phyloP scores from a whole-genome alignment of 2,797 vertebrate species.

The Silurus aristotelis region DNA sequence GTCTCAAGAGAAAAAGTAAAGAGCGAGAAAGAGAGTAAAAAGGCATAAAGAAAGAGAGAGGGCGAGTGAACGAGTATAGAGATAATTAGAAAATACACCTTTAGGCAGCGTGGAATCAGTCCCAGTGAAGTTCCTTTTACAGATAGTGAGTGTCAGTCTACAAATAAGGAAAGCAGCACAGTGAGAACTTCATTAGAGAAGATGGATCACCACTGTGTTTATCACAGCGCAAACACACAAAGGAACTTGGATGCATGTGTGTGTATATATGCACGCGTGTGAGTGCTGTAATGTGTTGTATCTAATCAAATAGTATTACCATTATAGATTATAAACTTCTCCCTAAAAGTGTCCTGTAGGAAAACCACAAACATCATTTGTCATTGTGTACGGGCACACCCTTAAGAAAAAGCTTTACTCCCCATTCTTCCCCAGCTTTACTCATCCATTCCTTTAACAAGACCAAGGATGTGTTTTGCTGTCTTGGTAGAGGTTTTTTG shows the following conservation, averaged over 20 bases:
- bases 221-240: constrained; percentile 14
- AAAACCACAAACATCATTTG: constrained; percentile 40
- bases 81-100: constrained; percentile 54
- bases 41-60: background rate
- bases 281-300: constrained; percentile 8
- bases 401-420: constrained; percentile 4
- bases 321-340: constrained; percentile 32
- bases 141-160: constrained; percentile 41
- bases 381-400: constrained; percentile 8
- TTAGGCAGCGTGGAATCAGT: constrained; percentile 37
- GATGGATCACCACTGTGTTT: constrained; percentile 46
- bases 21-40: constrained; percentile 3
- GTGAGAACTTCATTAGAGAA: constrained; percentile 51
- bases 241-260: background rate
- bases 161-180: constrained; percentile 41
- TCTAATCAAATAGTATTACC: constrained; percentile 14
- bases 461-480: constrained; percentile 27
- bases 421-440: no score
- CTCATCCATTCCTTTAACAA: constrained; percentile 30
- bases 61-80: background rate
- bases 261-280: background rate
- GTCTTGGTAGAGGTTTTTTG: background rate
- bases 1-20: background rate
- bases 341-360: constrained; percentile 16
- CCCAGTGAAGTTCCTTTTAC: constrained; percentile 22